A percentile compares a stretch with the other conserved stretches of the same genome.
Conservation (phyloP, 2,888 invertebrate genomes). For the Eilema caniola region DNA sequence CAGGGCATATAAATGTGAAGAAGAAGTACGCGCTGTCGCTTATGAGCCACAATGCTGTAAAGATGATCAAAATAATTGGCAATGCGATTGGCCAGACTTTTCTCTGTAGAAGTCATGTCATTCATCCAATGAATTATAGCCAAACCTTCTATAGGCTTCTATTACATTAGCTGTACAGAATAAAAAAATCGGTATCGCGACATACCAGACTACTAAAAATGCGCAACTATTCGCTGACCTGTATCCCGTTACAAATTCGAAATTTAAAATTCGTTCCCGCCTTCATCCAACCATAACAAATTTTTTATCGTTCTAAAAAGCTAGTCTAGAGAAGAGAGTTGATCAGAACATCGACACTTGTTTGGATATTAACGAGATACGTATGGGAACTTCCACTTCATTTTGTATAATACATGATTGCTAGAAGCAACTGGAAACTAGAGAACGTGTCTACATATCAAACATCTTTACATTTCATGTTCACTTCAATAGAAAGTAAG, state of each 20-base stretch:
- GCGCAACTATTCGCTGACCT: background rate
- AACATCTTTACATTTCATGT: constrained; percentile 42
- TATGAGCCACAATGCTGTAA: background rate
- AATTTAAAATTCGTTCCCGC: background rate
- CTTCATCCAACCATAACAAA: background rate
- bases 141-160: too few species aligned
- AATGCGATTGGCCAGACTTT: too few species aligned
- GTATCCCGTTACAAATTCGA: background rate
- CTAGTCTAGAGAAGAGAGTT: background rate
- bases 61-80: background rate
- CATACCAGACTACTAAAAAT: background rate
- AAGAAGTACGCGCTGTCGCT: too few species aligned
- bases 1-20: background rate
- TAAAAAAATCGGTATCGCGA: too few species aligned
- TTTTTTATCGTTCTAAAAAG: background rate
- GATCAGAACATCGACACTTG: background rate
- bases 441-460: constrained; percentile 48
- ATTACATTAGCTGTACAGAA: too few species aligned
- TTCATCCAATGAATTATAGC: too few species aligned
- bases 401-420: background rate
- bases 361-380: too few species aligned
- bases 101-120: too few species aligned
- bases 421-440: constrained; percentile 13
- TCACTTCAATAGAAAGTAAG: constrained; percentile 51
- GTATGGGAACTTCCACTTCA: background rate